Evolutionary conservation across 2,797 vertebrate species (phyloP).

Genomic region (Sarcoramphus papa): DNA sequence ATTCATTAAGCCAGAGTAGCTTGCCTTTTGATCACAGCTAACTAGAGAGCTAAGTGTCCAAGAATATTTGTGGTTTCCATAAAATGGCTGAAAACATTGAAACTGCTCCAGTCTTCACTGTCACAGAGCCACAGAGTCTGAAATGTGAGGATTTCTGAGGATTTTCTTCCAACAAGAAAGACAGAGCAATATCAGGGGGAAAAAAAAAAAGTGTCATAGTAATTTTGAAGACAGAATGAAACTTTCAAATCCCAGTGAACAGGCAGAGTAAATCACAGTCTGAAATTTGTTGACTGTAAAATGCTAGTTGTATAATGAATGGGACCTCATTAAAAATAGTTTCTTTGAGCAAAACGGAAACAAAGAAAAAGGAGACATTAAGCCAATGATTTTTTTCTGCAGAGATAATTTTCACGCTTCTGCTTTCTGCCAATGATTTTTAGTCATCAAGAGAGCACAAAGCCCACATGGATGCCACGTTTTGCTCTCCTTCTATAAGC

Average conservation of each 20-base stretch:
- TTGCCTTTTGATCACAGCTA: background rate
- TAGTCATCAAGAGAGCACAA: background rate
- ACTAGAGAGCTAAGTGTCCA: background rate
- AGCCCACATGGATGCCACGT: background rate
- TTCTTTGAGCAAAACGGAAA: background rate
- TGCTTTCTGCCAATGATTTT: background rate
- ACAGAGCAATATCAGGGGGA: rapidly evolving
- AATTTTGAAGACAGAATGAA: background rate
- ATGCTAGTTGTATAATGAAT: background rate
- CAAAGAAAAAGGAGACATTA: background rate
- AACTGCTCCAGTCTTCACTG: rapidly evolving
- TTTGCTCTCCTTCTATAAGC: background rate
- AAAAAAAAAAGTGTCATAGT: background rate
- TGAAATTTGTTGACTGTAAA: background rate
- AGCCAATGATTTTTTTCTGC: background rate
- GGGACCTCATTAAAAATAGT: background rate
- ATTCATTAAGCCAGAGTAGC: background rate
- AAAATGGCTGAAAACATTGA: background rate
- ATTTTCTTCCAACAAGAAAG: background rate
- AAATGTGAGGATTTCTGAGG: background rate
- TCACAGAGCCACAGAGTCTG: background rate
- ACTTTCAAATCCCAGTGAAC: background rate
- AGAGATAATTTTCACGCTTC: background rate
- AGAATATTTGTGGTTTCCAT: background rate
- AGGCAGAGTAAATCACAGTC: background rate